Conservation (phyloP, 1,140 invertebrate genomes). For the Drosophila sucinea region DNA sequence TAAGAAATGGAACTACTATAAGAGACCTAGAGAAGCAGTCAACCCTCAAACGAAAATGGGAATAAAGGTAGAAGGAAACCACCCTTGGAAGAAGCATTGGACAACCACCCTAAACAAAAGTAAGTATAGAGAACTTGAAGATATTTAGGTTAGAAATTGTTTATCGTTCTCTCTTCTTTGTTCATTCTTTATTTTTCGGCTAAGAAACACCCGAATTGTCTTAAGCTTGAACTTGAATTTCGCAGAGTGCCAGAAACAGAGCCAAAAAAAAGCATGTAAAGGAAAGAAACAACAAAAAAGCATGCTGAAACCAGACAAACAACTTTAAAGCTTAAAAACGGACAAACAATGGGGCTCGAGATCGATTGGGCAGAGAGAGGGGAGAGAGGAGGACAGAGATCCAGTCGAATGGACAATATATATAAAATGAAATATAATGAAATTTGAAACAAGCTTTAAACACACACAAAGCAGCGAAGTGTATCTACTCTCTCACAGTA, state of each 20-base stretch:
- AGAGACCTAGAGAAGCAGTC: slow-evolving; percentile 22
- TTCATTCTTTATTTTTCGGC: slow-evolving; percentile 17
- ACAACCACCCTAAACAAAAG: slow-evolving; percentile 54
- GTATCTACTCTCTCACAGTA: slow-evolving; percentile 74
- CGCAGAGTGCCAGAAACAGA: slow-evolving; percentile 26
- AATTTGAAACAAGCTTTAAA: slow-evolving; percentile 66
- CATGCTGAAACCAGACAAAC: slow-evolving; percentile 66
- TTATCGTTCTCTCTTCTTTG: slow-evolving; percentile 4
- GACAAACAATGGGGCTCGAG: slow-evolving; percentile 60
- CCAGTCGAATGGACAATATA: slow-evolving; percentile 19
- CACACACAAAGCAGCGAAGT: slow-evolving; percentile 62
- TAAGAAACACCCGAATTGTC: slow-evolving; percentile 40
- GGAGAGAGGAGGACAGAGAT: slow-evolving; percentile 14
- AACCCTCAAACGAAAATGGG: slow-evolving; percentile 30
- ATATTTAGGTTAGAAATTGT: slow-evolving; percentile 41
- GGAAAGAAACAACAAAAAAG: too few relatives aligned
- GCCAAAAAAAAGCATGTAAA: slow-evolving; percentile 9
- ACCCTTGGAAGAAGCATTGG: slow-evolving; percentile 46
- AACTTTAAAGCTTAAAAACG: slow-evolving; percentile 64
- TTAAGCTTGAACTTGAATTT: slow-evolving; percentile 72
- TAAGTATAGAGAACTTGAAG: slow-evolving; percentile 47
- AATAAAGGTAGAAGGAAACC: slow-evolving; percentile 38
- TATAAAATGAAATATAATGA: slow-evolving; percentile 42
- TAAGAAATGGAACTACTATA: slow-evolving; percentile 39
- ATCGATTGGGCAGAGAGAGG: slow-evolving; percentile 34